Percentiles rank a stretch among this genome's conserved stretches.
Evolutionary conservation across 2,888 invertebrate species (phyloP).

Genomic region (Leptogaster cylindrica): DNA sequence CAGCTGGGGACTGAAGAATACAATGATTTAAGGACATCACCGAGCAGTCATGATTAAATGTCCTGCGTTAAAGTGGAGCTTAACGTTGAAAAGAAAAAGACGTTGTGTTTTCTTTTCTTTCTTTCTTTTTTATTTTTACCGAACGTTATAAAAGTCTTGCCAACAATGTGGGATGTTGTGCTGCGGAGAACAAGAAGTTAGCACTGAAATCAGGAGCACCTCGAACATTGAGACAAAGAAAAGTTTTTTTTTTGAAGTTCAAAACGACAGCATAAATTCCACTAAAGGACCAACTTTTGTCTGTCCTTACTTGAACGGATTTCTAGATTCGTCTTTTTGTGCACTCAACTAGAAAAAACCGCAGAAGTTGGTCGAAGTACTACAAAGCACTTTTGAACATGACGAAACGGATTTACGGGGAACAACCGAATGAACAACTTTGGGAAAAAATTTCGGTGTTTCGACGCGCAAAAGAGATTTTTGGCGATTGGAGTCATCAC

Average conservation of each 20-base stretch:
- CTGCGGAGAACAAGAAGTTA: not conserved
- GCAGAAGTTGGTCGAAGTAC: constrained; percentile 12
- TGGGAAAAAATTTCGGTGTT: not conserved
- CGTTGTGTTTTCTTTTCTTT: too few relatives aligned
- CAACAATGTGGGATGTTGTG: constrained; percentile 15
- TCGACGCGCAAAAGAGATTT: not conserved
- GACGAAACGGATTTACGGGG: not conserved
- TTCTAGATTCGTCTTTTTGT: not conserved
- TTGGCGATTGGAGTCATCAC: not conserved
- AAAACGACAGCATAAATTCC: constrained; percentile 23
- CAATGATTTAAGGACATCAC: too few relatives aligned
- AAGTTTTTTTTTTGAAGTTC: constrained; percentile 15
- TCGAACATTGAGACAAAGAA: constrained; percentile 17
- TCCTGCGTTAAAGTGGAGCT: constrained; percentile 1
- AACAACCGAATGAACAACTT: not conserved
- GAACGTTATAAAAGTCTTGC: not conserved
- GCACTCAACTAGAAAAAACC: constrained; percentile 6
- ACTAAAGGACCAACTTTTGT: constrained; percentile 20
- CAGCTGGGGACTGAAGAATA: too few relatives aligned
- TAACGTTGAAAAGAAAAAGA: not conserved
- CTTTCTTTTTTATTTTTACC: not conserved
- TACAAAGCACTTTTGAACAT: constrained; percentile 20
- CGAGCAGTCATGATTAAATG: constrained; percentile 17
- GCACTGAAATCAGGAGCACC: constrained; percentile 1
- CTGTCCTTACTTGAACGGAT: constrained; percentile 12